Conservation (phyloP, 2,888 invertebrate genomes). For the Sceliomorpha sp. region DNA sequence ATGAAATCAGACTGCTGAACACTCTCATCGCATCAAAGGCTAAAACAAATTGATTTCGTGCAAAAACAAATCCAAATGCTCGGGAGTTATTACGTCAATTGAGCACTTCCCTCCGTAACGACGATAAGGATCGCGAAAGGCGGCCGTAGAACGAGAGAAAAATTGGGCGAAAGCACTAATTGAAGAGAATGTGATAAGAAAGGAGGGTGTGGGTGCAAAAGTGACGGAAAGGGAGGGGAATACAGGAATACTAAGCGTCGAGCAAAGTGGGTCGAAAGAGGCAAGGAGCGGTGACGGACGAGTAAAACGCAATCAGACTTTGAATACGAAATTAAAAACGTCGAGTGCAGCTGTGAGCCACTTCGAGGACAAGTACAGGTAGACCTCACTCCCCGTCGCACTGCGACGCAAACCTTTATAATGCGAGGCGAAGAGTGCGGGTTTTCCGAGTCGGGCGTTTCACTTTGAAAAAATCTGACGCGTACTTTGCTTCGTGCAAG, state of each 20-base stretch:
- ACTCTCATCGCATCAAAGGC: background rate
- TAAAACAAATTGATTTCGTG: too few relatives aligned
- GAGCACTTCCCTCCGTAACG: background rate
- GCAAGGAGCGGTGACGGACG: slow-evolving; percentile 21
- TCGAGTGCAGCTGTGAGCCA: slow-evolving; percentile 54
- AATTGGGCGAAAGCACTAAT: too few relatives aligned
- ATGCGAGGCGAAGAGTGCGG: slow-evolving; percentile 16
- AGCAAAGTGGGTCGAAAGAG: slow-evolving; percentile 16
- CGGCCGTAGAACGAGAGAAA: background rate
- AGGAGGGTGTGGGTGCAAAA: background rate
- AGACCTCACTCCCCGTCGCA: slow-evolving; percentile 21
- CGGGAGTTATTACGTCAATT: background rate
- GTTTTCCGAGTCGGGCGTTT: slow-evolving; percentile 20
- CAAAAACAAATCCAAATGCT: background rate
- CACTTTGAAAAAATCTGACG: slow-evolving; percentile 33
- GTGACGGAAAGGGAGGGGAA: slow-evolving; percentile 24
- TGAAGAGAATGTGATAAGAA: background rate
- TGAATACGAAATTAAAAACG: slow-evolving; percentile 67
- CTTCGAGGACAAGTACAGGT: slow-evolving; percentile 40
- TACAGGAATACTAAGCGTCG: slow-evolving; percentile 34
- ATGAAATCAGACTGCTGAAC: slow-evolving; percentile 1
- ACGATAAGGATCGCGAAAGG: background rate
- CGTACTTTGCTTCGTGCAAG: slow-evolving; percentile 18
- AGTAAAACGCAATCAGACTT: slow-evolving; percentile 60
- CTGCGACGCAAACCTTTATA: slow-evolving; percentile 21